Evolutionary conservation across 2,888 invertebrate species (phyloP).

Genomic region (Copidosoma aretas): DNA sequence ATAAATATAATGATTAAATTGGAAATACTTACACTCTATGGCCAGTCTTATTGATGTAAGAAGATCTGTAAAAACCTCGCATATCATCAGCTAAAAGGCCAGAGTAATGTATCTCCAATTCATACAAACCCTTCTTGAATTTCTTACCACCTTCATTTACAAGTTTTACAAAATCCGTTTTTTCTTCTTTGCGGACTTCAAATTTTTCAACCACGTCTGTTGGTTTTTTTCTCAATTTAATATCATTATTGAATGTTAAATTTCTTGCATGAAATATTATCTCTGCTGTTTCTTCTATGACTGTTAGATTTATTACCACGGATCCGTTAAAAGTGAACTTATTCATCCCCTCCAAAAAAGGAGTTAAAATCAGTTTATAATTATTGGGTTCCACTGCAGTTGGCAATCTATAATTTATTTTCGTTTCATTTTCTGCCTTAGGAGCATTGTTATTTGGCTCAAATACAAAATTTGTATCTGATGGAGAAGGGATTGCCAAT

Average conservation of each 20-base stretch:
- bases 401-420: constrained; percentile 23
- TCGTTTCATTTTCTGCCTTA: neutral
- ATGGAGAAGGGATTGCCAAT: constrained; percentile 1
- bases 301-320: constrained; percentile 8
- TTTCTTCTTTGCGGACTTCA: neutral
- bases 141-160: no score
- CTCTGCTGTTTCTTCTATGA: neutral
- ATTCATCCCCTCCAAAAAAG: constrained; percentile 12
- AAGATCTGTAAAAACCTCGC: constrained; percentile 74
- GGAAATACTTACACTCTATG: constrained; percentile 53
- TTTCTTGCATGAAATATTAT: constrained; percentile 26
- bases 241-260: constrained; percentile 6
- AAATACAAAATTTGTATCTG: neutral
- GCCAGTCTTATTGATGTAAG: constrained; percentile 64
- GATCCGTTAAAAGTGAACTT: constrained; percentile 28
- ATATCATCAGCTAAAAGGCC: constrained; percentile 69
- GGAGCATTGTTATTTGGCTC: neutral
- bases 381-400: constrained; percentile 7
- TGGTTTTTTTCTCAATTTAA: neutral
- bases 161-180: constrained; percentile 16
- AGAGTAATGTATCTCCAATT: constrained; percentile 57
- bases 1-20: neutral
- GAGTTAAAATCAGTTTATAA: constrained; percentile 16
- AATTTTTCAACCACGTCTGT: neutral
- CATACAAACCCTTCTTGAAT: constrained; percentile 8